A percentile compares a stretch with the other conserved stretches of the same genome.
These are phyloP conservation scores for Paratilapia polleni DNA, from an alignment of 2,113 vertebrate genomes.

Conservation along the genomic window DNA sequence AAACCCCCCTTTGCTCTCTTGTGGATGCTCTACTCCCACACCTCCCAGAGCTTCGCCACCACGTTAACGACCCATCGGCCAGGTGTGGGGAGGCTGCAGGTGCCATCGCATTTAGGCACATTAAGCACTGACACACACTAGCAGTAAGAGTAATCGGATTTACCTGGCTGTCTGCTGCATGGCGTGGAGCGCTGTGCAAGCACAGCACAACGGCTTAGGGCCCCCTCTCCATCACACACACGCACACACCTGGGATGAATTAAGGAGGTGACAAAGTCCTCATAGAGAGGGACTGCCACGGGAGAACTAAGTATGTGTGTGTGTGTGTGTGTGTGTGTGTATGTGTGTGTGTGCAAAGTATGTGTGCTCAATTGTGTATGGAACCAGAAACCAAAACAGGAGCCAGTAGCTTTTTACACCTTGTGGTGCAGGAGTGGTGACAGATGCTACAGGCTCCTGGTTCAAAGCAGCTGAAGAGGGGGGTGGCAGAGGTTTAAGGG, in stretches of 20 bases:
- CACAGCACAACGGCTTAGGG: slow-evolving; percentile 72
- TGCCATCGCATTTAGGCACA: slow-evolving; percentile 81
- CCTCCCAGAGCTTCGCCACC: slow-evolving; percentile 52
- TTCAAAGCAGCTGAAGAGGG: slow-evolving; percentile 61
- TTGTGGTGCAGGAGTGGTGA: slow-evolving; percentile 51
- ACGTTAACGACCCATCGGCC: slow-evolving; percentile 63
- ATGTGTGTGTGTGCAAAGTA: not conserved
- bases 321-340: slow-evolving; percentile 18
- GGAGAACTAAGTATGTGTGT: slow-evolving; percentile 12
- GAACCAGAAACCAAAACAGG: slow-evolving; percentile 64
- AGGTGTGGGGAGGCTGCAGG: slow-evolving; percentile 83
- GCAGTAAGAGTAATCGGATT: slow-evolving; percentile 81
- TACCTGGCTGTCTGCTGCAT: slow-evolving; percentile 69
- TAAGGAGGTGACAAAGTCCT: slow-evolving; percentile 78
- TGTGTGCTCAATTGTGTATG: slow-evolving; percentile 21
- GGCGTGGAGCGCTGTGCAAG: slow-evolving; percentile 58
- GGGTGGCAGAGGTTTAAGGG: slow-evolving; percentile 50
- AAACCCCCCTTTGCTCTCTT: slow-evolving; percentile 37
- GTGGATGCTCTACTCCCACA: slow-evolving; percentile 51
- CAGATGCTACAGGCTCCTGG: slow-evolving; percentile 59
- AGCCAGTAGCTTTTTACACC: slow-evolving; percentile 67
- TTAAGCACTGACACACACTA: slow-evolving; percentile 82
- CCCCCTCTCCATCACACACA: slow-evolving; percentile 76
- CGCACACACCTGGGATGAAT: slow-evolving; percentile 77
- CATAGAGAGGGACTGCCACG: slow-evolving; percentile 51